Percentiles rank a stretch among this genome's conserved stretches.
Evolutionary conservation across 92 coral and sea anemone species (phyloP).

Genomic region (Virgularia gustaviana): DNA sequence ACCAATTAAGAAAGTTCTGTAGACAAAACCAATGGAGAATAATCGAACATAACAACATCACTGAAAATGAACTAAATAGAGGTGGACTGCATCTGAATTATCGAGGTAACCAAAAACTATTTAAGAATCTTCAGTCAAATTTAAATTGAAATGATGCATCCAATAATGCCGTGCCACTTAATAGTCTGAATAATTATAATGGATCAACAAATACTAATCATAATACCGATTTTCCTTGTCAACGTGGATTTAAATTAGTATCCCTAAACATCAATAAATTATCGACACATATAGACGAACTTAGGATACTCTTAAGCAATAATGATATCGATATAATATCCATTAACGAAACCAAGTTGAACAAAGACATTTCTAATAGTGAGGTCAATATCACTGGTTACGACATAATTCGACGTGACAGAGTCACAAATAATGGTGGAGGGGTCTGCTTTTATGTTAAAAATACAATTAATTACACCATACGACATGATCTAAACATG

Average conservation of each 20-base stretch:
- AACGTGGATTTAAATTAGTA: constrained; percentile 25
- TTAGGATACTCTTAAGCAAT: constrained; percentile 43
- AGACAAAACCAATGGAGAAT: constrained; percentile 45
- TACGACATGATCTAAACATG: constrained; percentile 39
- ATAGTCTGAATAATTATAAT: too few relatives aligned
- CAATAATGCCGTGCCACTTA: neutral
- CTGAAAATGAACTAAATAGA: constrained; percentile 32
- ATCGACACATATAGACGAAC: constrained; percentile 5
- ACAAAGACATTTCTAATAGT: constrained; percentile 25
- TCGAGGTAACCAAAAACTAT: constrained; percentile 40
- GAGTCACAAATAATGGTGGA: constrained; percentile 47
- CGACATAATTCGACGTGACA: constrained; percentile 47
- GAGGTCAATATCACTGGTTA: constrained; percentile 47
- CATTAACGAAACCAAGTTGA: constrained; percentile 55
- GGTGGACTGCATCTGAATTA: constrained; percentile 44
- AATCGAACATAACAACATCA: constrained; percentile 40
- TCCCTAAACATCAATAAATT: constrained; percentile 17
- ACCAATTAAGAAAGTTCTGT: constrained; percentile 40
- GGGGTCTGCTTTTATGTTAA: constrained; percentile 44
- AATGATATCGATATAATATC: constrained; percentile 46
- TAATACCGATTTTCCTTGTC: neutral
- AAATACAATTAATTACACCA: constrained; percentile 28
- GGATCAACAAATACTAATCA: constrained; percentile 6
- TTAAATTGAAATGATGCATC: neutral
- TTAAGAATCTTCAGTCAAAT: constrained; percentile 17